Evolutionary conservation across 2,113 vertebrate genomes (phyloP).

Genomic region (Heterocephalus glaber): DNA sequence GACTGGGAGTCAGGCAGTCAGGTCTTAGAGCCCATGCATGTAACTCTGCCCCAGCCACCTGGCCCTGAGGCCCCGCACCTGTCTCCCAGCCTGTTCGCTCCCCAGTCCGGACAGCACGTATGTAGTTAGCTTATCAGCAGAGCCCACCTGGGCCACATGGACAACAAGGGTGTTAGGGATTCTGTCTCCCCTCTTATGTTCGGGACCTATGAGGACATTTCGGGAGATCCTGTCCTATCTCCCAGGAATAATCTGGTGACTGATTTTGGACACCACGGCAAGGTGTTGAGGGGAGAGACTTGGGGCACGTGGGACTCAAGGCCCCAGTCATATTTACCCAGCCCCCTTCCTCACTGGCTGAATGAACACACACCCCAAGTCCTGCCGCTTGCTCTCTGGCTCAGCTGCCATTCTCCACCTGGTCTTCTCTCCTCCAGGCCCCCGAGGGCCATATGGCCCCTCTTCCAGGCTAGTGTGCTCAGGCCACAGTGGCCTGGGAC

Average conservation of each 20-base stretch:
- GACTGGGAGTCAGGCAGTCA: background rate
- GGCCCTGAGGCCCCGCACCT: rapidly evolving
- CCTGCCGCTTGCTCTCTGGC: background rate
- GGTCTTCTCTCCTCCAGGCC: background rate
- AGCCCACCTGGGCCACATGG: background rate
- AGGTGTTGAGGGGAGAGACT: background rate
- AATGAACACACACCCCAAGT: rapidly evolving
- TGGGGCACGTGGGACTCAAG: background rate
- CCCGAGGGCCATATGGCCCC: rapidly evolving
- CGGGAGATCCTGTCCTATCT: background rate
- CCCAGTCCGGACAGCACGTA: background rate
- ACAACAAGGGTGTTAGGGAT: background rate
- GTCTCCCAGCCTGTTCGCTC: rapidly evolving
- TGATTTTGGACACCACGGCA: background rate
- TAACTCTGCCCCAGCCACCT: background rate
- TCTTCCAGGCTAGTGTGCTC: background rate
- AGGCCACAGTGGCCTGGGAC: background rate
- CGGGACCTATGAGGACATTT: background rate
- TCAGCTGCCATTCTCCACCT: background rate
- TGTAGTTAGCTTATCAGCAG: background rate
- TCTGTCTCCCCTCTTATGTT: background rate
- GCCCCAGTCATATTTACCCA: background rate
- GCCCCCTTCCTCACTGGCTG: background rate
- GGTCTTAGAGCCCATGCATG: background rate
- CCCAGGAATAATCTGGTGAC: background rate